Base-by-base conservation (phyloP, 2,888 invertebrate species). In the Drosophila siamana region DNA sequence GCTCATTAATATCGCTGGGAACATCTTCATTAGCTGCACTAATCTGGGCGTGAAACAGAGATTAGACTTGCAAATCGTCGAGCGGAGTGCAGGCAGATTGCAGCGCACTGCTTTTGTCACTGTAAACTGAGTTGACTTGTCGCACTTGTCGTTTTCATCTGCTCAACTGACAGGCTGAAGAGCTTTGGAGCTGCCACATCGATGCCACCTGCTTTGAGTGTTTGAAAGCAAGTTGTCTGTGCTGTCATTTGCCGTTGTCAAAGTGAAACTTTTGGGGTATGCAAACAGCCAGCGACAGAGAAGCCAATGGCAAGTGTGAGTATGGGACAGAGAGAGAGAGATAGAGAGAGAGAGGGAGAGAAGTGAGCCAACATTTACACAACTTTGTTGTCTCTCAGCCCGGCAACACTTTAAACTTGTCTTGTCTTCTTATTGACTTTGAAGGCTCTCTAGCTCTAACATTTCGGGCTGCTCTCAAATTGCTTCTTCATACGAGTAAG, bases 371-470 rank as follows among this genome's bases (percentile, higher is more conserved):
- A 61, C 40, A 59, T 40, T 28, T 40, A 51, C 51, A 24, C 28
- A 43, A 30, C 15, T 43, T 28, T 30, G 43, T 24, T 44, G 36
- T 44, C 8, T 13, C 24, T 15, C 15, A 11, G 33, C 22, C 28
- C 15, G 8, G 55, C 46, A 65, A 50, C 67, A 65, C 43, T 67
- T 79, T 69, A 67, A 78, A 80, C 59, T 73, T 73, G 64, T 43
- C 56, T 56, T 63, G 55, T 57, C 44, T 41, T 41, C 51, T 44
- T 74, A 69, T 77, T 77, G 76, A 77, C 78, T 74, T 74, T 74
- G 66, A n/a, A 13, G 64, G 48, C 75, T 75, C 75, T 75, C 41
- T 38, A 46, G 59, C 46, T 33, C 33, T 11, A 51, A 69, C 67
- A 72, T 64, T 69, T 71, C 24, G 24, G 50, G 40, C n/a, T 52